A percentile compares a stretch with the other conserved stretches of the same genome.
These are phyloP conservation scores for Oostethus manadensis DNA, from an alignment of 2,113 vertebrate species.

Conservation along the genomic window DNA sequence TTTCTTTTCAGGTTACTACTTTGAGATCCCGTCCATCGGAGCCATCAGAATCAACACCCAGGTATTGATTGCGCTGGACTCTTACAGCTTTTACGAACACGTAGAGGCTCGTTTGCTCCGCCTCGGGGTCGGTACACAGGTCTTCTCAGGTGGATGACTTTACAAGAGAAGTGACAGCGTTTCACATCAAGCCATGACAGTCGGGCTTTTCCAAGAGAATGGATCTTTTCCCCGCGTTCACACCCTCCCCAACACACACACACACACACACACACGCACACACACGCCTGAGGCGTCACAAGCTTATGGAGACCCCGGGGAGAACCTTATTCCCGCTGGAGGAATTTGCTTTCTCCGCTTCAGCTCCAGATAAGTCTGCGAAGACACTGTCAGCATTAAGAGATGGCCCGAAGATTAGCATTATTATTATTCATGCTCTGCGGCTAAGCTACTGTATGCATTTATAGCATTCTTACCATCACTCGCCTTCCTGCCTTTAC, in stretches of 20 bases:
- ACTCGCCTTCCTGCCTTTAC: too few species aligned
- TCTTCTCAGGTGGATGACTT: constrained; percentile 6
- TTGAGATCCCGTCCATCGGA: constrained; percentile 97
- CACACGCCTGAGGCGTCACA: constrained; percentile 31
- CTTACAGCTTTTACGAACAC: background rate
- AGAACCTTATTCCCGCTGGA: constrained; percentile 57
- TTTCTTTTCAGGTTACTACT: constrained; percentile 88
- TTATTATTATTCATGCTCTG: constrained; percentile 35
- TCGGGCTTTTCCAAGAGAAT: constrained; percentile 13
- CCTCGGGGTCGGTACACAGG: constrained; percentile 14
- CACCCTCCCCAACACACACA: too few species aligned
- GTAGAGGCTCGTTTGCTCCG: constrained; percentile 1
- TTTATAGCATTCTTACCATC: too few species aligned
- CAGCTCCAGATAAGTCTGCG: constrained; percentile 31
- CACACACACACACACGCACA: constrained; percentile 5
- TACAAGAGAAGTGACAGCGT: constrained; percentile 23
- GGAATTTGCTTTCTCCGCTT: constrained; percentile 35
- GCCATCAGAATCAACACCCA: constrained; percentile 98
- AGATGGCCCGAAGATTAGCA: constrained; percentile 63
- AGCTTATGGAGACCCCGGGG: constrained; percentile 37
- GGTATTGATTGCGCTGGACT: constrained; percentile 64
- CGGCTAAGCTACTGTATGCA: too few species aligned
- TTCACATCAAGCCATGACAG: constrained; percentile 24
- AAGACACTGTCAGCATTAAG: constrained; percentile 75
- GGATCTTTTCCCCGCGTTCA: background rate